A percentile compares a stretch with the other conserved stretches of the same genome.
phyloP scores from a whole-genome alignment of 2,797 vertebrate genomes.

The Gymnoscopelus braueri region DNA sequence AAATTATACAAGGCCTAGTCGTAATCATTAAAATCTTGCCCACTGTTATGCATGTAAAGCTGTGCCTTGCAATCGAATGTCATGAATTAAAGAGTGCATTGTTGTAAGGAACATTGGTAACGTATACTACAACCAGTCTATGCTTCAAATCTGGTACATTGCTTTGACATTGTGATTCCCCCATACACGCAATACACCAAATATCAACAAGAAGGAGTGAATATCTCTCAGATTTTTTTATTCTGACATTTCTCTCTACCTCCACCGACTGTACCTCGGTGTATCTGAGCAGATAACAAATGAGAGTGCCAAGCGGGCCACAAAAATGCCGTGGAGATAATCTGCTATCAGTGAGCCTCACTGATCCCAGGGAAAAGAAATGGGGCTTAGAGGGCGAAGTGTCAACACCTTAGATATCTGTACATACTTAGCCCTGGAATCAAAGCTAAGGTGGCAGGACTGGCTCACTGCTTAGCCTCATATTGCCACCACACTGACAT shows the following conservation, averaged over 20 bases:
- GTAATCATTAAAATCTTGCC: no score
- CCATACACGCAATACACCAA: constrained; percentile 41
- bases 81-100: no score
- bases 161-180: constrained; percentile 42
- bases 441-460: constrained; percentile 72
- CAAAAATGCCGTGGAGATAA: constrained; percentile 77
- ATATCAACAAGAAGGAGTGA: constrained; percentile 56
- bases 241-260: constrained; percentile 69
- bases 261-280: constrained; percentile 65
- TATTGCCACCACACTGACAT: constrained; percentile 70
- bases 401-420: constrained; percentile 79
- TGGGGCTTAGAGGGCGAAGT: constrained; percentile 73
- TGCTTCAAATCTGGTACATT: constrained; percentile 13
- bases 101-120: no score
- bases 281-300: constrained; percentile 77
- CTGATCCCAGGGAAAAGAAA: constrained; percentile 77
- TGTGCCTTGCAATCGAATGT: no score
- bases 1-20: no score
- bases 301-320: constrained; percentile 77
- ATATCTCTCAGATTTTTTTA: constrained; percentile 60
- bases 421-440: constrained; percentile 77
- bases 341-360: constrained; percentile 76
- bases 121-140: no score
- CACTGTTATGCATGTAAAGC: no score
- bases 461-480: constrained; percentile 66